Percentiles rank a stretch among this genome's conserved stretches.
These are phyloP conservation scores for Halichoeres trimaculatus DNA, from an alignment of 2,113 vertebrate species.

Conservation along the genomic window DNA sequence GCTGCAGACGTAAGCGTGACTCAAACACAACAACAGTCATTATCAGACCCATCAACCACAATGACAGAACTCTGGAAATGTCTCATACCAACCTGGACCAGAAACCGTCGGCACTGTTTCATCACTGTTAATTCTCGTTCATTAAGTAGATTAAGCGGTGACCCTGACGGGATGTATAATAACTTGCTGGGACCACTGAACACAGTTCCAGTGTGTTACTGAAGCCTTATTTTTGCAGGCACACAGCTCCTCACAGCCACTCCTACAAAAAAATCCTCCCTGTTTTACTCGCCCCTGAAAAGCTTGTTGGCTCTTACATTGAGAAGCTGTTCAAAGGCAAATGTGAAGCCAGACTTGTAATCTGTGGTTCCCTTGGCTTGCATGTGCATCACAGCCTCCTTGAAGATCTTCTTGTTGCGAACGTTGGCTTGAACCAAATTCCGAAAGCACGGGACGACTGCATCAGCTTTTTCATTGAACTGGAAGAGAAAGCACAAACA, in stretches of 20 bases:
- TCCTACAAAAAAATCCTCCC: slow-evolving; percentile 12
- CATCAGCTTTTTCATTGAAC: slow-evolving; percentile 97
- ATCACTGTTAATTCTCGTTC: slow-evolving; percentile 40
- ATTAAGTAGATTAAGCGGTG: slow-evolving; percentile 47
- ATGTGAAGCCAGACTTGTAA: slow-evolving; percentile 99
- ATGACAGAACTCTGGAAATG: slow-evolving; percentile 53
- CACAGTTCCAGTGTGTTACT: background rate
- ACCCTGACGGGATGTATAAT: slow-evolving; percentile 11
- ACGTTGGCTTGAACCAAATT: slow-evolving; percentile 97
- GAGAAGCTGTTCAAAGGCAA: slow-evolving; percentile 97
- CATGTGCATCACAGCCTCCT: slow-evolving; percentile 94
- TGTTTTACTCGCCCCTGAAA: slow-evolving; percentile 8
- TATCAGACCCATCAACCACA: slow-evolving; percentile 41
- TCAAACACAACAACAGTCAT: slow-evolving; percentile 22
- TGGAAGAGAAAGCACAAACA: slow-evolving; percentile 64
- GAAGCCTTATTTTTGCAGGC: background rate
- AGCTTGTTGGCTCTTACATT: slow-evolving; percentile 86
- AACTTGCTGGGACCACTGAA: background rate
- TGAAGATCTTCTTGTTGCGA: slow-evolving; percentile 98
- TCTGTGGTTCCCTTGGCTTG: slow-evolving; percentile 96
- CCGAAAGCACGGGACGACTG: slow-evolving; percentile 95
- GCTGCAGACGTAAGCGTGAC: slow-evolving; percentile 39
- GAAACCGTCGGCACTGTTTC: slow-evolving; percentile 46
- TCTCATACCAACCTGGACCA: slow-evolving; percentile 30
- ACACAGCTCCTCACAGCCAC: background rate